Conservation (phyloP, 2,797 vertebrate genomes). For the Aplochiton taeniatus region DNA sequence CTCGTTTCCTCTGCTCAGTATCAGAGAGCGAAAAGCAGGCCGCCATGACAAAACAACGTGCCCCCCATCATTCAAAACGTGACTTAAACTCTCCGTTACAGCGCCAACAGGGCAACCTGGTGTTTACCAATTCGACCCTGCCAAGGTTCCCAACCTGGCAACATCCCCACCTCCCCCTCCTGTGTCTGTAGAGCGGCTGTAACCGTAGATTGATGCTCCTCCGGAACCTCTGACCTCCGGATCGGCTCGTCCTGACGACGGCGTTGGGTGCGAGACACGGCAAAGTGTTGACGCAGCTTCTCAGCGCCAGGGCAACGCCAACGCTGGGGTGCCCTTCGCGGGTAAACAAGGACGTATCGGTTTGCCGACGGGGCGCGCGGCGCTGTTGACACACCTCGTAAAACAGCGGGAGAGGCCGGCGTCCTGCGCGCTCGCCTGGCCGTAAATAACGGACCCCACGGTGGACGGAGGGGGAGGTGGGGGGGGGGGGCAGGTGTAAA, state of each 20-base stretch:
- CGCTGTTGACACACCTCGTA: constrained; percentile 53
- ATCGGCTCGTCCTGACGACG: constrained; percentile 12
- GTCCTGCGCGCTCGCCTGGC: constrained; percentile 43
- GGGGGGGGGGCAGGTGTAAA: constrained; percentile 1
- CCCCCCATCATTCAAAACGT: too few species aligned
- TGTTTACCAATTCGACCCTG: too few species aligned
- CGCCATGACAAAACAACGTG: too few species aligned
- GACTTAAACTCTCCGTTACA: too few species aligned
- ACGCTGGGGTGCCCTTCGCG: constrained; percentile 28
- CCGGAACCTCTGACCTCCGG: constrained; percentile 36
- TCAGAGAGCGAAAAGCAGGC: neutral
- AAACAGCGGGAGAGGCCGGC: constrained; percentile 52
- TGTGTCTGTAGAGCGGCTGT: constrained; percentile 9
- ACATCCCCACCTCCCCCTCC: neutral
- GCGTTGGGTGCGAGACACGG: constrained; percentile 38
- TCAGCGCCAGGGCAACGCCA: constrained; percentile 20
- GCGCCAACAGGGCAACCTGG: too few species aligned
- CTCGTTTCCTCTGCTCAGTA: constrained; percentile 10
- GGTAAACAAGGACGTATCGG: constrained; percentile 56
- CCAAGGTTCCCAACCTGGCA: too few species aligned
- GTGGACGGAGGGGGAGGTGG: constrained; percentile 9
- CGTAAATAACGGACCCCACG: constrained; percentile 55
- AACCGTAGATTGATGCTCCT: constrained; percentile 34
- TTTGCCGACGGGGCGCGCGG: constrained; percentile 44
- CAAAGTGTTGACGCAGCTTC: constrained; percentile 37